Percentiles rank a stretch among this genome's conserved stretches.
These are phyloP conservation scores for Tromatobia lineatoria DNA, from an alignment of 2,888 invertebrate species.

Conservation along the genomic window DNA sequence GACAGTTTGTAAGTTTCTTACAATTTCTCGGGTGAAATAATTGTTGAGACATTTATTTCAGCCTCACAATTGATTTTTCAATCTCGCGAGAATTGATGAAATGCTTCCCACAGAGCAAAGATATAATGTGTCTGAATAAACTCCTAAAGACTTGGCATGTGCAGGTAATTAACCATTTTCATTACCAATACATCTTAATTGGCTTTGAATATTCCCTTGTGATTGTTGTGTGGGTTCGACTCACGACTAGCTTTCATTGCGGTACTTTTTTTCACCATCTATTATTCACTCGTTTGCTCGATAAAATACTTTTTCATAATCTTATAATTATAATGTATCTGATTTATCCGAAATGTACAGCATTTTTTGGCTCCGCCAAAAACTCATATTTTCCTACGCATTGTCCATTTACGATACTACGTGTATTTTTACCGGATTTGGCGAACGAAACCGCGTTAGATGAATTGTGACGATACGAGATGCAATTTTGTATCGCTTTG, in stretches of 20 bases:
- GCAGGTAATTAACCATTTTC: not conserved
- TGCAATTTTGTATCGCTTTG: conserved; percentile 35
- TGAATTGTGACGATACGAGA: conserved; percentile 6
- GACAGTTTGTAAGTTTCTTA: not conserved
- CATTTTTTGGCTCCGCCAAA: conserved; percentile 49
- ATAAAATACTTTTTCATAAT: conserved; percentile 18
- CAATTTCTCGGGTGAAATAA: not conserved
- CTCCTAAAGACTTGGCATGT: not conserved
- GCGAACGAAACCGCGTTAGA: conserved; percentile 5
- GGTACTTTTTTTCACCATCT: conserved; percentile 9
- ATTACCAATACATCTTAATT: not conserved
- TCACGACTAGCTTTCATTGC: conserved; percentile 40
- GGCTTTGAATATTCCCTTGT: not conserved
- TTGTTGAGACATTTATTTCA: not conserved
- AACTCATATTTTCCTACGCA: conserved; percentile 61
- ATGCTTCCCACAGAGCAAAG: conserved; percentile 12
- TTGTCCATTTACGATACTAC: conserved; percentile 33
- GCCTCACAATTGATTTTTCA: not conserved
- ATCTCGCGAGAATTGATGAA: not conserved
- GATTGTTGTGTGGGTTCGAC: conserved; percentile 17
- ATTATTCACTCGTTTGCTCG: conserved; percentile 15
- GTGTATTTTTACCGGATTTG: conserved; percentile 40
- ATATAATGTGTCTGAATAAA: not conserved
- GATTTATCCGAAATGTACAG: conserved; percentile 54
- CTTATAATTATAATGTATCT: conserved; percentile 28